phyloP scores from a whole-genome alignment of 2,888 invertebrate species.

The Phyto melanocephala region DNA sequence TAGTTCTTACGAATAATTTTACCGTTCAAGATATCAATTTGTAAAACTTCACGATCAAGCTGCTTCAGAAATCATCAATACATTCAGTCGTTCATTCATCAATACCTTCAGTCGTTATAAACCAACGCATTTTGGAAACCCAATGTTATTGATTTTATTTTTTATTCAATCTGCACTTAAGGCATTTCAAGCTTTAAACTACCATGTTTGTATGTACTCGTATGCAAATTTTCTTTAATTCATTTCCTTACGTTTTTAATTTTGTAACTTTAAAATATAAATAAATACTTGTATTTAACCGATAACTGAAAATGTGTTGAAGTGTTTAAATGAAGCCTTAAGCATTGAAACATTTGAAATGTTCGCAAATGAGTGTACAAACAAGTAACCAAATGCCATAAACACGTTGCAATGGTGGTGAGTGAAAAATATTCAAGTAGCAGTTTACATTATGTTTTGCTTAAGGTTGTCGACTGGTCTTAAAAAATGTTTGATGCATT shows the following conservation, averaged over 20 bases:
- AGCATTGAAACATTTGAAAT: slow-evolving; percentile 22
- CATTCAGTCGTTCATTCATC: no score
- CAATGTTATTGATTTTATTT: not conserved
- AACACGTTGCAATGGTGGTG: not conserved
- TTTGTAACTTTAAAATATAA: slow-evolving; percentile 33
- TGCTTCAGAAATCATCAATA: no score
- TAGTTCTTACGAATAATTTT: no score
- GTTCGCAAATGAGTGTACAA: not conserved
- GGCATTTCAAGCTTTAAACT: not conserved
- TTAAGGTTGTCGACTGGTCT: slow-evolving; percentile 43
- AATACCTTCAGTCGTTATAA: not conserved
- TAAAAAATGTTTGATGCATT: slow-evolving; percentile 16
- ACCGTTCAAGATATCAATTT: no score
- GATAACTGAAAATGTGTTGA: slow-evolving; percentile 24
- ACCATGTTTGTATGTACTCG: not conserved
- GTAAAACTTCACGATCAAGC: no score
- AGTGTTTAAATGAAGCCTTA: slow-evolving; percentile 45
- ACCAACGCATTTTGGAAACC: not conserved
- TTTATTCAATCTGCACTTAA: not conserved
- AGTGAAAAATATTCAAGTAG: slow-evolving; percentile 46
- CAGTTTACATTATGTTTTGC: not conserved
- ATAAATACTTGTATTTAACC: no score
- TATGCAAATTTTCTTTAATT: not conserved
- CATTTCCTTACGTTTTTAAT: not conserved
- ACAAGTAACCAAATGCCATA: not conserved